A percentile compares a stretch with the other conserved stretches of the same genome.
These are phyloP conservation scores for Gymnogyps californianus DNA, from an alignment of 2,113 vertebrate genomes.

Conservation along the genomic window DNA sequence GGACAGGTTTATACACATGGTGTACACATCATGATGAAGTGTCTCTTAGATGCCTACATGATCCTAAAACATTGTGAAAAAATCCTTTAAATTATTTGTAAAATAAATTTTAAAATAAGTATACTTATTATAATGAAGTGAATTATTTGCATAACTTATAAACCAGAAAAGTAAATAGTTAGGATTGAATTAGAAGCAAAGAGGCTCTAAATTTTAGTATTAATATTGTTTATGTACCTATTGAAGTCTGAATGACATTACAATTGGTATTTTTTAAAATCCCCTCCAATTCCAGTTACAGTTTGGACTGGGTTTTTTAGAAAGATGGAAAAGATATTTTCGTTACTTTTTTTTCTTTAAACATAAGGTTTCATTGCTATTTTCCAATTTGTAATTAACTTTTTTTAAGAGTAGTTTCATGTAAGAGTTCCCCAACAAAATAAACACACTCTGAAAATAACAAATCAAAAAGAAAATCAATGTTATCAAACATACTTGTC, in stretches of 20 bases:
- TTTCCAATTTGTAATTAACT: not conserved
- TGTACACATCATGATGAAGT: not conserved
- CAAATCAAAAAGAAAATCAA: not conserved
- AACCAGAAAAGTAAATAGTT: not conserved
- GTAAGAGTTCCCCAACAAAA: not conserved
- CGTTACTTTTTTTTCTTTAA: not conserved
- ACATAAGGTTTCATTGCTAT: not conserved
- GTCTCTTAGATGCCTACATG: not conserved
- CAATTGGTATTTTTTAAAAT: not conserved
- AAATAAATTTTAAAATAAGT: not conserved
- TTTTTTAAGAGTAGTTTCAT: not conserved
- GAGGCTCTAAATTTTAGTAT: accelerated
- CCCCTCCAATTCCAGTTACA: accelerated
- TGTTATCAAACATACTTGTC: not conserved
- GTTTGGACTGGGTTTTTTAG: accelerated
- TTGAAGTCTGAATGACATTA: not conserved
- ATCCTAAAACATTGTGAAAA: not conserved
- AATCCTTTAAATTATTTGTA: not conserved
- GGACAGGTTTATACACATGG: accelerated
- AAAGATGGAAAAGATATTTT: not conserved
- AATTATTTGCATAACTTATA: not conserved
- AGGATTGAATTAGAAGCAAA: not conserved
- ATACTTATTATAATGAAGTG: not conserved
- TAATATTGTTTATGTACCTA: not conserved
- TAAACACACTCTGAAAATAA: not conserved